A percentile compares a stretch with the other conserved stretches of the same genome.
Conservation (phyloP, 2,888 invertebrate species). For the Acholoe squamosa region DNA sequence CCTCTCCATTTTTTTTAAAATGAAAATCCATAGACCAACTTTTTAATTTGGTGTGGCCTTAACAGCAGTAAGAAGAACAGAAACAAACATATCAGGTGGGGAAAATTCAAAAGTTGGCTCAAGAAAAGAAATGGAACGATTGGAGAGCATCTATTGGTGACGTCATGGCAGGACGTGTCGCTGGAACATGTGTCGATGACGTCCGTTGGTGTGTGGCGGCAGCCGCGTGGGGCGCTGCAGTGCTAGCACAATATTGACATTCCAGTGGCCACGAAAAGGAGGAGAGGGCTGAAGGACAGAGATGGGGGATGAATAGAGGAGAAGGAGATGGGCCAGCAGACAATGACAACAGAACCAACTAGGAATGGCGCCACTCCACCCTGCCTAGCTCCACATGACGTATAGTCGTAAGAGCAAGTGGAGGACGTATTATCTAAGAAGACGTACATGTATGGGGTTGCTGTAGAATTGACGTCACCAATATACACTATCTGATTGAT, state of each 20-base stretch:
- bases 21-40: no score
- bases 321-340: neutral
- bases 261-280: conserved; percentile 1
- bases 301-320: neutral
- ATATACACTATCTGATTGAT: no score
- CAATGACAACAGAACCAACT: conserved; percentile 36
- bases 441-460: no score
- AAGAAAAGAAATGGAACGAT: neutral
- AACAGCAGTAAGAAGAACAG: no score
- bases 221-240: conserved; percentile 22
- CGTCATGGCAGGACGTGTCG: neutral
- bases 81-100: no score
- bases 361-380: conserved; percentile 20
- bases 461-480: no score
- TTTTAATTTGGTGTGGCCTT: no score
- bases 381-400: neutral
- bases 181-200: neutral
- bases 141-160: neutral
- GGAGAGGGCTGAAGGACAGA: neutral
- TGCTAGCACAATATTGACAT: conserved; percentile 55
- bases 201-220: conserved; percentile 1
- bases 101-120: neutral
- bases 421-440: no score
- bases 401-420: neutral
- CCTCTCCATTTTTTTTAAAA: no score